Evolutionary conservation across 2,797 vertebrate genomes (phyloP).

Genomic region (Pipistrellus pygmaeus): DNA sequence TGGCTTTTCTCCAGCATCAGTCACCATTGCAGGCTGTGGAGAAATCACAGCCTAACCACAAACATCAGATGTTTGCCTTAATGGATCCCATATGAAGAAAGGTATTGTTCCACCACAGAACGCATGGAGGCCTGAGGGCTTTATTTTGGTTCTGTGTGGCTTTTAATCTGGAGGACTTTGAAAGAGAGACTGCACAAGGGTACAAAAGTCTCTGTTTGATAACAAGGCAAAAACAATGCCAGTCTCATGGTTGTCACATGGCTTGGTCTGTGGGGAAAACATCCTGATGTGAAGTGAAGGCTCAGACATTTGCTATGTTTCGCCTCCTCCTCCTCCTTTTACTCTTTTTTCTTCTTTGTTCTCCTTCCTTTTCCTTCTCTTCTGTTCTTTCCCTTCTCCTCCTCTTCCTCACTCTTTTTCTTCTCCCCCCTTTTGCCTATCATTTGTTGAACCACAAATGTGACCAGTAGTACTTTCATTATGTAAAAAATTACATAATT

Average conservation of each 20-base stretch:
- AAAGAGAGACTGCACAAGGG: not conserved
- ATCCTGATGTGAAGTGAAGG: not conserved
- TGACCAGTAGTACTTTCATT: not conserved
- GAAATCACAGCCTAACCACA: slow-evolving; percentile 71
- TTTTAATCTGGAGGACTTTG: slow-evolving; percentile 61
- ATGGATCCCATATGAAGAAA: slow-evolving; percentile 78
- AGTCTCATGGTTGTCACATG: slow-evolving; percentile 26
- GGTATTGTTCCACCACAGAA: slow-evolving; percentile 45
- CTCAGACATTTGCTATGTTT: not conserved
- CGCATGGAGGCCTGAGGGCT: slow-evolving; percentile 3
- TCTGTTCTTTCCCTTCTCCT: not conserved
- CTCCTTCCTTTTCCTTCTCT: not conserved
- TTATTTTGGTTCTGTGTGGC: slow-evolving; percentile 58
- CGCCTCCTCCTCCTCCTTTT: not conserved
- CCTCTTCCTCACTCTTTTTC: not conserved
- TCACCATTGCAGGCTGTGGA: slow-evolving; percentile 70
- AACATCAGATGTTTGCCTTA: slow-evolving; percentile 74
- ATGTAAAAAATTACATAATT: no score
- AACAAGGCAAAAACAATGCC: not conserved
- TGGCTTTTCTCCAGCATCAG: slow-evolving; percentile 61
- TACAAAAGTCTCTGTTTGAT: slow-evolving; percentile 45
- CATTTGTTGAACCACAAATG: not conserved
- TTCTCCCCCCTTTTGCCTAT: not conserved
- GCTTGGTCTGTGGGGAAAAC: not conserved
- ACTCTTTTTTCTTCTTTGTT: accelerated